Percentiles rank a stretch among this genome's conserved stretches.
Evolutionary conservation across 2,888 invertebrate genomes (phyloP).

Genomic region (Brachypterus glaber): DNA sequence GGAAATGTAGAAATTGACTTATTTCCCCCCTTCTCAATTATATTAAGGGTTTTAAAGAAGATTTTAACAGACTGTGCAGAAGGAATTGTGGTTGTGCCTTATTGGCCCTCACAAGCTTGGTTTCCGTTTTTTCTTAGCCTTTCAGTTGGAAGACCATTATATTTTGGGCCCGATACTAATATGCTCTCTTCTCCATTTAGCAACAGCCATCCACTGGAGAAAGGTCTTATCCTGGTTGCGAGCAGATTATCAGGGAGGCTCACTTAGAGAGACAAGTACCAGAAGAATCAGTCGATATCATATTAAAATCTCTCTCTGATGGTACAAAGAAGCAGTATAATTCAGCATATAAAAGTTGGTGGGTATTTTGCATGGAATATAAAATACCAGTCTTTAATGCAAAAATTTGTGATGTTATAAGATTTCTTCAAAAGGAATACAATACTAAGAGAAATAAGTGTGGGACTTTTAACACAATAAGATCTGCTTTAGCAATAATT

Average conservation of each 20-base stretch:
- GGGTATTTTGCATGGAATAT: not conserved
- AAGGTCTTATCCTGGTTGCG: conserved; percentile 16
- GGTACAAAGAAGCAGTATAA: not conserved
- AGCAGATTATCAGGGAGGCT: conserved; percentile 5
- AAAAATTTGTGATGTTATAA: not conserved
- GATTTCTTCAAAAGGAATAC: not conserved
- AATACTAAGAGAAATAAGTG: too few relatives aligned
- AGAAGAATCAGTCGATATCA: conserved; percentile 1
- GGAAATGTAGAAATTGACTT: too few relatives aligned
- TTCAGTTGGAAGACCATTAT: conserved; percentile 2
- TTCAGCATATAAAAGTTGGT: not conserved
- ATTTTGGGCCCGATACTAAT: conserved; percentile 5
- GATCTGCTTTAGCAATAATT: not conserved
- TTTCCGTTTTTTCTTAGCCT: conserved; percentile 10
- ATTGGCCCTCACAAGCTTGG: conserved; percentile 14
- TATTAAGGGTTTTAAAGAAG: conserved; percentile 22
- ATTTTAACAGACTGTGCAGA: conserved; percentile 20
- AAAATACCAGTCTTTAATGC: not conserved
- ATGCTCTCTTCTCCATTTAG: conserved; percentile 9
- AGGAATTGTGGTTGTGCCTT: conserved; percentile 9
- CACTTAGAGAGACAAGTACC: too few relatives aligned
- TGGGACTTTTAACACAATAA: not conserved
- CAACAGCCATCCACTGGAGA: too few relatives aligned
- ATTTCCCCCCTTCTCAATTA: conserved; percentile 23
- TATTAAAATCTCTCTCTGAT: not conserved